These are phyloP conservation scores for Candoia aspera DNA, from an alignment of 2,113 vertebrate genomes.

Conservation along the genomic window DNA sequence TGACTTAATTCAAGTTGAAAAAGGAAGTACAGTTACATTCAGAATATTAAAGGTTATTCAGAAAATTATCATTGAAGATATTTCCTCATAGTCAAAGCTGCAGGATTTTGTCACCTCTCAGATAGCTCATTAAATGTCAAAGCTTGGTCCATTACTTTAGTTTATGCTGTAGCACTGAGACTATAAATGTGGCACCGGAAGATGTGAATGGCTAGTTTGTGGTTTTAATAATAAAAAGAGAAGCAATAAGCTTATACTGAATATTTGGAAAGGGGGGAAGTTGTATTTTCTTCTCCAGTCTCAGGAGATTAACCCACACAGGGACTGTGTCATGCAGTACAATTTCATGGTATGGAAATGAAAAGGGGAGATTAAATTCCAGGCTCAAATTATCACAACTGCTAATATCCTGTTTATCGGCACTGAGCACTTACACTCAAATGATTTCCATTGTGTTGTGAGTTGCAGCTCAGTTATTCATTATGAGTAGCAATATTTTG, in stretches of 20 bases:
- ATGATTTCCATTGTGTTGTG: constrained; percentile 53
- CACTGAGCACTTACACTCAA: constrained; percentile 53
- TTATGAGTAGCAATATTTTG: constrained; percentile 54
- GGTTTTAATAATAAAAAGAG: constrained; percentile 36
- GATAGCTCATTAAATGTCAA: constrained; percentile 58
- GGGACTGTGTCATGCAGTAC: constrained; percentile 59
- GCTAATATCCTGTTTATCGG: constrained; percentile 54
- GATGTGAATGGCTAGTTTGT: constrained; percentile 27
- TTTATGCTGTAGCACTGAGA: constrained; percentile 28
- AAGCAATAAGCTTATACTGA: constrained; percentile 25
- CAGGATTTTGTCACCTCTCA: constrained; percentile 48
- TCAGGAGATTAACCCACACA: constrained; percentile 62
- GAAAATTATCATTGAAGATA: constrained; percentile 53
- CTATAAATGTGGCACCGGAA: constrained; percentile 37
- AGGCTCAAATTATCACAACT: constrained; percentile 65
- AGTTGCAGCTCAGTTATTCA: constrained; percentile 70
- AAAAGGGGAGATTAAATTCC: constrained; percentile 67
- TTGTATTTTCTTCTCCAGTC: constrained; percentile 53
- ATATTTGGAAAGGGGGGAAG: constrained; percentile 37
- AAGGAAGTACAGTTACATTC: constrained; percentile 47
- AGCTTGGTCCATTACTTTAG: constrained; percentile 40
- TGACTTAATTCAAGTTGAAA: constrained; percentile 38
- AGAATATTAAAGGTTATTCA: constrained; percentile 47
- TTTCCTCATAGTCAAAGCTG: constrained; percentile 20
- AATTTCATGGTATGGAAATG: constrained; percentile 68